A percentile compares a stretch with the other conserved stretches of the same genome.
phyloP scores from a whole-genome alignment of 35 echinoderm and acorn worm genomes.

The Acanthaster planci region DNA sequence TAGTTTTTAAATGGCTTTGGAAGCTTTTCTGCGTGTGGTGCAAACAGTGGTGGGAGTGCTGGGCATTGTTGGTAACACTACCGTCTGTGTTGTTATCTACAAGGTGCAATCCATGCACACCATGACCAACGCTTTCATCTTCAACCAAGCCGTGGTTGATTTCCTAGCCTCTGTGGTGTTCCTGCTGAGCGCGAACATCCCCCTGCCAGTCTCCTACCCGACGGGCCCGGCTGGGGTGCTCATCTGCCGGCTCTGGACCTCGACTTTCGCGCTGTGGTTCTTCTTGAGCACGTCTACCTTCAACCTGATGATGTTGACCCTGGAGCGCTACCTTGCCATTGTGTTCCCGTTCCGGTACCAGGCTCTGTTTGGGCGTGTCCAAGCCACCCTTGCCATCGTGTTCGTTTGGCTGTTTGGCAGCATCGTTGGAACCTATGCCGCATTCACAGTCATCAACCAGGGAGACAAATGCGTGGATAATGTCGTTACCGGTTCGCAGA shows the following conservation, averaged over 20 bases:
- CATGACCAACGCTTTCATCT: slow-evolving; percentile 53
- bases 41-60: slow-evolving; percentile 39
- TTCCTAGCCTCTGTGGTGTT: slow-evolving; percentile 32
- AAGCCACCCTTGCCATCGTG: background rate
- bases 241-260: slow-evolving; percentile 63
- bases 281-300: slow-evolving; percentile 67
- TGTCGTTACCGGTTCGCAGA: background rate
- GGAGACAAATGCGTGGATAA: background rate
- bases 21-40: background rate
- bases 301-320: slow-evolving; percentile 64
- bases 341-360: slow-evolving; percentile 54
- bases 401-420: slow-evolving; percentile 24
- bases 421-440: background rate
- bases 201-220: background rate
- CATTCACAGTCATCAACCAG: background rate
- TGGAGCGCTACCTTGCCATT: slow-evolving; percentile 75
- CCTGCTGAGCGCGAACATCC: slow-evolving; percentile 1
- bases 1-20: too few species aligned
- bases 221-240: slow-evolving; percentile 21
- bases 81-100: slow-evolving; percentile 40
- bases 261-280: slow-evolving; percentile 43
- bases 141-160: slow-evolving; percentile 41
- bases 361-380: slow-evolving; percentile 4
- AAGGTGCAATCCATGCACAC: slow-evolving; percentile 11
- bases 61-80: slow-evolving; percentile 44